phyloP scores from a whole-genome alignment of 2,113 vertebrate species.

The Percopsis transmontana region DNA sequence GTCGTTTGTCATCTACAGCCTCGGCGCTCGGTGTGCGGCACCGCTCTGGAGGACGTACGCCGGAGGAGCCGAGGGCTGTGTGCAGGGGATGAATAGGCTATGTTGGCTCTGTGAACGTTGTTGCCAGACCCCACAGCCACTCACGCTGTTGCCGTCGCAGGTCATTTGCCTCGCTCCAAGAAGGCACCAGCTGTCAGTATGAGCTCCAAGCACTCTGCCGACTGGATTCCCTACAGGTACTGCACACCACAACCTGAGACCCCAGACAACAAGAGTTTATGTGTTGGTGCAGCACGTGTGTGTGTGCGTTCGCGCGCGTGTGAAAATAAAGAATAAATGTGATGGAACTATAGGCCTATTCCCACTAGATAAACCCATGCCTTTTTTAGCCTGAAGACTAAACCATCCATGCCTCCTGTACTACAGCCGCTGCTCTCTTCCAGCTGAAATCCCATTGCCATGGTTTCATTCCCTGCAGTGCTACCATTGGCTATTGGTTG shows the following conservation, averaged over 20 bases:
- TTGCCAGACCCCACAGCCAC: conserved; percentile 58
- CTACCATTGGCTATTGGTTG: conserved; percentile 86
- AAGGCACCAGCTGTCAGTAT: conserved; percentile 71
- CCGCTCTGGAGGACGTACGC: neutral
- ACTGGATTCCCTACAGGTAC: conserved; percentile 99
- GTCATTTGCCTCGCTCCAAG: conserved; percentile 62
- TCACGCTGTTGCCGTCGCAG: conserved; percentile 63
- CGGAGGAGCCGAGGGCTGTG: conserved; percentile 42
- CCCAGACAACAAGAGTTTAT: conserved; percentile 13
- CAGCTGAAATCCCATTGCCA: conserved; percentile 79
- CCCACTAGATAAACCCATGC: conserved; percentile 26
- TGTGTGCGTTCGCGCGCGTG: neutral
- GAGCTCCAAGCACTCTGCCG: conserved; percentile 94
- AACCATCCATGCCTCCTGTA: too few species aligned
- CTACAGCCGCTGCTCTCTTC: conserved; percentile 60
- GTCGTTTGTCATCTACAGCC: conserved; percentile 49
- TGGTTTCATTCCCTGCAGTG: conserved; percentile 76
- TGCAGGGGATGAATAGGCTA: conserved; percentile 75
- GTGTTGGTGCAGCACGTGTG: conserved; percentile 19
- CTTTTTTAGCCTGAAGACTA: neutral
- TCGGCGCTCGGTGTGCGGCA: conserved; percentile 16
- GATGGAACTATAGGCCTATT: too few species aligned
- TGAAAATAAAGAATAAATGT: neutral
- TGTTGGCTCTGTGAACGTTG: conserved; percentile 71
- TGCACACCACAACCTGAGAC: conserved; percentile 32